phyloP scores from a whole-genome alignment of 2,797 vertebrate species.

The Peromyscus aztecus region DNA sequence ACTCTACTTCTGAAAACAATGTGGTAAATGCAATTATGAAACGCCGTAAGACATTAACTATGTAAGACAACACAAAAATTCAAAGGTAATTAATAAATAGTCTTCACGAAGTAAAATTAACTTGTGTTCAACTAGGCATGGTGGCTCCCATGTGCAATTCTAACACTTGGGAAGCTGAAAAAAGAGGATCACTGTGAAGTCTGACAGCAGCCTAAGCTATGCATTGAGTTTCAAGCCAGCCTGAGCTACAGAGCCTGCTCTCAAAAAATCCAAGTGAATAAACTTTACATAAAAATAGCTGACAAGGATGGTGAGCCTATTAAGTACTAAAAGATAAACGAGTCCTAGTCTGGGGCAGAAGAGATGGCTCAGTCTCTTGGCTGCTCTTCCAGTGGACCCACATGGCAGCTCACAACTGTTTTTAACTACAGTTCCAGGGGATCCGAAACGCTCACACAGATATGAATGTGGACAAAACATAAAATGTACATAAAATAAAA shows the following conservation, averaged over 20 bases:
- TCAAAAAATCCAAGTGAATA: not conserved
- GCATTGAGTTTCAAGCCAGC: not conserved
- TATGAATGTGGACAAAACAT: too few relatives aligned
- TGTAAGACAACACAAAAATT: conserved; percentile 55
- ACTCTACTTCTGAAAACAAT: conserved; percentile 39
- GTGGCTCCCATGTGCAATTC: not conserved
- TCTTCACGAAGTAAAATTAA: not conserved
- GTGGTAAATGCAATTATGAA: conserved; percentile 19
- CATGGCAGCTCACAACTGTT: too few relatives aligned
- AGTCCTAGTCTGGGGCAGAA: not conserved
- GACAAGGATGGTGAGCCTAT: not conserved
- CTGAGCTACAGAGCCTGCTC: not conserved
- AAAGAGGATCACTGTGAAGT: not conserved
- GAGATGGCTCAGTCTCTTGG: too few relatives aligned
- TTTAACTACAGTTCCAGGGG: too few relatives aligned
- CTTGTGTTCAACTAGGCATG: not conserved
- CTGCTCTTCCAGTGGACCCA: too few relatives aligned
- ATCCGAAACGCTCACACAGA: too few relatives aligned
- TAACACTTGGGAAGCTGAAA: not conserved
- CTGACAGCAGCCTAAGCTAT: not conserved
- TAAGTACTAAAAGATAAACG: not conserved
- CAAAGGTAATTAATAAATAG: conserved; percentile 42
- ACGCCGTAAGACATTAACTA: not conserved
- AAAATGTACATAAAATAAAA: too few relatives aligned
- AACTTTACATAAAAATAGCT: not conserved